These are phyloP conservation scores for Mesochorus sp. DNA, from an alignment of 2,888 invertebrate genomes.

Conservation along the genomic window DNA sequence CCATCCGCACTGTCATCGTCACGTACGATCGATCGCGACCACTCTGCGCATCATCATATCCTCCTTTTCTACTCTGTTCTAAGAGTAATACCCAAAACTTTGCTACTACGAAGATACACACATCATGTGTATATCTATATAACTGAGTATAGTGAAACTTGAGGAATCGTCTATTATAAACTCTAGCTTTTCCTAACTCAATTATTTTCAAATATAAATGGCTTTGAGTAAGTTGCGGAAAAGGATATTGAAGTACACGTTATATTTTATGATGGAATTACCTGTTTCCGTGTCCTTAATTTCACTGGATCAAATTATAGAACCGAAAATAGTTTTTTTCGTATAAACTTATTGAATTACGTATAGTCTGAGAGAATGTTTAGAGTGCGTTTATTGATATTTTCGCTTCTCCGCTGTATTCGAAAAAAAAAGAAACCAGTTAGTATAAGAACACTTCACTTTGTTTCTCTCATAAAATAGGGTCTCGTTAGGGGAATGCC, in stretches of 20 bases:
- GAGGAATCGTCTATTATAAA: neutral
- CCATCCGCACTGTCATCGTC: conserved; percentile 50
- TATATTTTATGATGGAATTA: neutral
- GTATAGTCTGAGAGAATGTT: neutral
- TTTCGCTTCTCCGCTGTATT: too few species aligned
- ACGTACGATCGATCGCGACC: conserved; percentile 58
- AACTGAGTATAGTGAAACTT: neutral
- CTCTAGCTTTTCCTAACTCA: neutral
- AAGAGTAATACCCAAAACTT: neutral
- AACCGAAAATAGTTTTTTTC: too few species aligned
- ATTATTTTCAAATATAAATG: neutral
- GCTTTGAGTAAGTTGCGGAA: neutral
- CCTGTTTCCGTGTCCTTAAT: neutral
- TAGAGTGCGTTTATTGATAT: neutral
- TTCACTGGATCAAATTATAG: neutral
- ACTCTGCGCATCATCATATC: conserved; percentile 11
- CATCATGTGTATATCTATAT: neutral
- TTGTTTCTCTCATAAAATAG: too few species aligned
- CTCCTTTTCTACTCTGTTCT: neutral
- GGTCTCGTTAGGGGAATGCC: neutral
- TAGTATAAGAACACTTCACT: too few species aligned
- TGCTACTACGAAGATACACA: neutral
- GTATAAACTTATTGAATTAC: neutral
- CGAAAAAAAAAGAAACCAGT: too few species aligned
- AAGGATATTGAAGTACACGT: neutral